Conservation (phyloP, 1,140 invertebrate genomes). For the Holcopasites calliopsidis region DNA sequence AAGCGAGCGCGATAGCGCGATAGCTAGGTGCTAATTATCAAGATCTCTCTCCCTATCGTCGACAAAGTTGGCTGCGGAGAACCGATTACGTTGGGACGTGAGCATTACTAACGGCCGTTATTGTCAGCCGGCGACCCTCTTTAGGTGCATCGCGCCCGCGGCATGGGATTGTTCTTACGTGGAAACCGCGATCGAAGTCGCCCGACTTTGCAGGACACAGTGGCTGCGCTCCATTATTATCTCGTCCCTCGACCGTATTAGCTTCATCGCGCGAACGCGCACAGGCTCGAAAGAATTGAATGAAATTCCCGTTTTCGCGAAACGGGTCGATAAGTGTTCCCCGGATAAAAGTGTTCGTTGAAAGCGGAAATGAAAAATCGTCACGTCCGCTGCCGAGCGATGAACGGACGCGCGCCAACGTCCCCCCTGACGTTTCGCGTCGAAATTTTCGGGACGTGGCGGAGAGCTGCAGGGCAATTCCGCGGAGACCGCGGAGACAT, state of each 20-base stretch:
- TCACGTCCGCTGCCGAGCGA: not conserved
- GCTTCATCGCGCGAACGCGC: not conserved
- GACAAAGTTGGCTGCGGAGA: slow-evolving; percentile 51
- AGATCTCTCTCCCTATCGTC: slow-evolving; percentile 53
- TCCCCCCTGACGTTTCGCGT: not conserved
- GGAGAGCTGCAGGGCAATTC: slow-evolving; percentile 17
- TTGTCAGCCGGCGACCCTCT: slow-evolving; percentile 30
- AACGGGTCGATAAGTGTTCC: not conserved
- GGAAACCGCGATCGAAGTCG: slow-evolving; percentile 25
- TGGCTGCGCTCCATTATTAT: too few relatives aligned
- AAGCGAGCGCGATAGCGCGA: slow-evolving; percentile 5
- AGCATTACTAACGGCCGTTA: slow-evolving; percentile 60
- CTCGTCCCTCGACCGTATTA: too few relatives aligned
- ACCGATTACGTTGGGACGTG: slow-evolving; percentile 55
- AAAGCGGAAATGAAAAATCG: not conserved
- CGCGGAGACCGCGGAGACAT: slow-evolving; percentile 32
- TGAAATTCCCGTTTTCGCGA: not conserved
- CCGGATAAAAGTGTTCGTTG: not conserved
- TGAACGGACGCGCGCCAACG: not conserved
- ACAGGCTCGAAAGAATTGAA: slow-evolving; percentile 4
- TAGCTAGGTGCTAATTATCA: slow-evolving; percentile 64
- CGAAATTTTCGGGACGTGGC: slow-evolving; percentile 37
- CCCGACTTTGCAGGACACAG: too few relatives aligned
- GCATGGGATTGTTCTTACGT: slow-evolving; percentile 13
- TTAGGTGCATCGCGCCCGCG: slow-evolving; percentile 7